These are phyloP conservation scores for Semaprochilodus insignis DNA, from an alignment of 2,797 vertebrate genomes.

Conservation along the genomic window DNA sequence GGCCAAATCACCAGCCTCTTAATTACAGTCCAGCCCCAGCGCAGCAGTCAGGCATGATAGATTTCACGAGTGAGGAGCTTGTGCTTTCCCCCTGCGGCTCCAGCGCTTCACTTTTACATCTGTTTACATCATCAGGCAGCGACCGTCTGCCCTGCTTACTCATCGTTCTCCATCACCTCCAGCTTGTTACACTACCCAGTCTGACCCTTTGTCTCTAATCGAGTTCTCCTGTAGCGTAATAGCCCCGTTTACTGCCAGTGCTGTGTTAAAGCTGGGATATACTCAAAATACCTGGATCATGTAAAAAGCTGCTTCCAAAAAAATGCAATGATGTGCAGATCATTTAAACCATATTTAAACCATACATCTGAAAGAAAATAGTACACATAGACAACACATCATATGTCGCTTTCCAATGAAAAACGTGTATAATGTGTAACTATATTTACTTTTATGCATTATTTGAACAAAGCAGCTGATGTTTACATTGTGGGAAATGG, in stretches of 20 bases:
- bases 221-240: neutral
- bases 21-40: slow-evolving; percentile 47
- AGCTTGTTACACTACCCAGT: slow-evolving; percentile 28
- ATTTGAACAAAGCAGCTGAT: too few relatives aligned
- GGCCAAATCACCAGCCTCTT: slow-evolving; percentile 56
- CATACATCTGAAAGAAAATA: too few relatives aligned
- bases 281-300: neutral
- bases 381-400: too few relatives aligned
- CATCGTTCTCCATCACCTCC: slow-evolving; percentile 33
- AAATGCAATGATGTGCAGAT: too few relatives aligned
- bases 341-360: too few relatives aligned
- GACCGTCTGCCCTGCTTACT: slow-evolving; percentile 23
- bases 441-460: too few relatives aligned
- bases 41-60: slow-evolving; percentile 37
- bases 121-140: slow-evolving; percentile 53
- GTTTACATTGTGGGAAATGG: too few relatives aligned
- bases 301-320: neutral
- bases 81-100: slow-evolving; percentile 34
- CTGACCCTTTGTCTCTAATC: neutral
- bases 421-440: too few relatives aligned
- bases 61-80: slow-evolving; percentile 51
- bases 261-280: neutral
- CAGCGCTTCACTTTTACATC: slow-evolving; percentile 47
- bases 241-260: neutral
- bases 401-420: too few relatives aligned